Evolutionary conservation across 2,797 vertebrate species (phyloP), one percentile per base, ranked within the genome.

Genomic region (Phataginus tetradactyla): DNA sequence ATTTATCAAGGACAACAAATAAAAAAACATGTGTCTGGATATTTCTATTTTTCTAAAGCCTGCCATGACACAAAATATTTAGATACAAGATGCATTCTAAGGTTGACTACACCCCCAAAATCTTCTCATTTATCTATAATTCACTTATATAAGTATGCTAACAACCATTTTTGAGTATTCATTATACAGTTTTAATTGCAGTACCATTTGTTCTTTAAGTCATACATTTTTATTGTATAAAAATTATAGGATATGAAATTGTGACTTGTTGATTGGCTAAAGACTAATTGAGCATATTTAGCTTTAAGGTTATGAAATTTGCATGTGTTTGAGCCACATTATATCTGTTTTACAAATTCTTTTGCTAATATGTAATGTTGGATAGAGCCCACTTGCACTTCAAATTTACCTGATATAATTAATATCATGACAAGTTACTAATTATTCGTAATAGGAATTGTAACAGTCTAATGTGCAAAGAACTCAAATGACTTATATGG

Each of bases 391-490:
- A 71, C 21, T 55, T 92, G 42, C 39, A 78, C 68, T 92, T 95
- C 45, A 91, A 75, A 83, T 83, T 81, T 93, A 83, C n/a, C 14
- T 66, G 20, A 55, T 83, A 55, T 90, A 91, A 91, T 94, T 90
- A 90, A 87, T 49, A 32, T 12, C 59, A 55, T 69, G 15, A 63
- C 14, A 85, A 57, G 12, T 53, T 95, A 92, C 91, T 83, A 17
- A 83, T 93, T 94, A 53, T 69, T 83, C 42, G 84, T 21, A 95
- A 68, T 23, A 80, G 57, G 18, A 83, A 63, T 4, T 84, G 0
- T 21, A 84, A 6, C 3, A 83, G 6, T 72, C 10, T n/a, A 49
- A 45, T 83, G 18, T 81, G 32, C 23, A 94, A 61, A 69, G 17
- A 91, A 81, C 91, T 78, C 37, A 78, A 86, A 64, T 89, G 6